Conservation (phyloP, 2,888 invertebrate species). For the Ophion costatus region DNA sequence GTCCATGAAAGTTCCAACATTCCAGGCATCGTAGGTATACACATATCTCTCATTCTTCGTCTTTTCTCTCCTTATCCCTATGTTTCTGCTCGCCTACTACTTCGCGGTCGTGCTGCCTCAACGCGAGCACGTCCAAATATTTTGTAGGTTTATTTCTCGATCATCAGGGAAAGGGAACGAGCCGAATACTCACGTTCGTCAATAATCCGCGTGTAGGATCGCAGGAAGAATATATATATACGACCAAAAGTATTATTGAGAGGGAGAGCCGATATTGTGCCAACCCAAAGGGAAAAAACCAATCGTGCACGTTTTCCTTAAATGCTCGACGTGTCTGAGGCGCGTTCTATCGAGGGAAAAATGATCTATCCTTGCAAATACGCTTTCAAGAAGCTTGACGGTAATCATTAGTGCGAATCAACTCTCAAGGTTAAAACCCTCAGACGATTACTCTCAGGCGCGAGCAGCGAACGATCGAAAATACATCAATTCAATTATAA, state of each 20-base stretch:
- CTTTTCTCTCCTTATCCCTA: constrained; percentile 15
- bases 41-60: constrained; percentile 39
- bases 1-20: constrained; percentile 19
- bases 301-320: too few relatives aligned
- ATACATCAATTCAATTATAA: too few relatives aligned
- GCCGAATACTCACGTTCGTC: constrained; percentile 44
- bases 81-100: neutral
- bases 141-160: constrained; percentile 25
- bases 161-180: constrained; percentile 28
- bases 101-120: constrained; percentile 13
- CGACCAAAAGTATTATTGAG: neutral
- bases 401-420: too few relatives aligned
- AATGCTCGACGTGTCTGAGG: too few relatives aligned
- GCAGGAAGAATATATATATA: constrained; percentile 21
- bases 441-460: too few relatives aligned
- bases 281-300: neutral
- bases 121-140: constrained; percentile 22
- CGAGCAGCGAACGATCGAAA: too few relatives aligned
- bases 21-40: constrained; percentile 38
- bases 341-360: too few relatives aligned
- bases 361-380: too few relatives aligned
- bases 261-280: constrained; percentile 22
- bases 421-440: too few relatives aligned
- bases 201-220: constrained; percentile 57
- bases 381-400: too few relatives aligned